phyloP scores from a whole-genome alignment of 2,888 invertebrate genomes.

The Stratiomys singularior region DNA sequence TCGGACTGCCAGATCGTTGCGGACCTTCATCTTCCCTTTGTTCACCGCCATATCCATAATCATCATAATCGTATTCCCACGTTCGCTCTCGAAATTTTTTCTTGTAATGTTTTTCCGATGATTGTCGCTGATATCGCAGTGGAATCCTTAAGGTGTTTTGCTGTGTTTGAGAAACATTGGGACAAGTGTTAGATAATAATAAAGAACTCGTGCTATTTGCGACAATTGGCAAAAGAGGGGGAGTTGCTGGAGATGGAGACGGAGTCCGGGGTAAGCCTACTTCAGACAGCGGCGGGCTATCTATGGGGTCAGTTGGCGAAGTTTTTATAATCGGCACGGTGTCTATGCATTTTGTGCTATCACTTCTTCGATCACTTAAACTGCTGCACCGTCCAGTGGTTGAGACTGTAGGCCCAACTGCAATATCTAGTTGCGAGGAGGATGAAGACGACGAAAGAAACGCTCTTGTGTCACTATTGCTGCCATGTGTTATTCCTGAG shows the following conservation, averaged over 20 bases:
- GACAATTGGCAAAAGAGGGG: constrained; percentile 54
- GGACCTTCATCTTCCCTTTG: constrained; percentile 31
- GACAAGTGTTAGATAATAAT: constrained; percentile 23
- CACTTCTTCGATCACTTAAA: constrained; percentile 54
- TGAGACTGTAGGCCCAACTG: constrained; percentile 55
- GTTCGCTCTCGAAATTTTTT: constrained; percentile 86
- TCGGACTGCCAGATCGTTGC: constrained; percentile 51
- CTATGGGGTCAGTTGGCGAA: constrained; percentile 65
- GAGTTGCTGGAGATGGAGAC: constrained; percentile 63
- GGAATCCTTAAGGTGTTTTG: constrained; percentile 67
- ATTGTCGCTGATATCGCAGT: constrained; percentile 71
- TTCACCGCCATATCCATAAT: constrained; percentile 57
- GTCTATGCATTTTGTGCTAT: constrained; percentile 56
- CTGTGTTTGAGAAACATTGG: constrained; percentile 46
- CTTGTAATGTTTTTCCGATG: constrained; percentile 78
- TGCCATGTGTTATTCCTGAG: constrained; percentile 83
- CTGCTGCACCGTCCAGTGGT: constrained; percentile 22
- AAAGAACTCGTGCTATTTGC: constrained; percentile 13
- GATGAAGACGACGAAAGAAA: constrained; percentile 67
- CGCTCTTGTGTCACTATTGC: constrained; percentile 64
- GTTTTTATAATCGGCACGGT: constrained; percentile 65
- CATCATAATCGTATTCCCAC: constrained; percentile 69
- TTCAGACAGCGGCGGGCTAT: constrained; percentile 68
- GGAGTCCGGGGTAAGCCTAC: constrained; percentile 64
- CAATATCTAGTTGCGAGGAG: constrained; percentile 60